phyloP scores from a whole-genome alignment of 2,113 vertebrate species.

The Chelonoidis abingdonii region DNA sequence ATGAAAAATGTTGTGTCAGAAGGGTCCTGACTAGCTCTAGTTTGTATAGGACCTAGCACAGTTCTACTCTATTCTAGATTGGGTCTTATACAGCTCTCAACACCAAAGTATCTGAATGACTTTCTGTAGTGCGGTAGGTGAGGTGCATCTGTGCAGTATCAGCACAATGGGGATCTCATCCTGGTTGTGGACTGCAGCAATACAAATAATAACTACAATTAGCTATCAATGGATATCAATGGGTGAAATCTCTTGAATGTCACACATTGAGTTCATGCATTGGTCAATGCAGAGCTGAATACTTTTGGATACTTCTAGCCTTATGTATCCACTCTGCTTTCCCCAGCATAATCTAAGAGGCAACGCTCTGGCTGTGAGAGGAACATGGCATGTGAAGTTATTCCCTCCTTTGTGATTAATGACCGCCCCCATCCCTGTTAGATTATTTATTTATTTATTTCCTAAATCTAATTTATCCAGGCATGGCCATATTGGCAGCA shows the following conservation, averaged over 20 bases:
- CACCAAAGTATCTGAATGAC: not conserved
- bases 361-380: not conserved
- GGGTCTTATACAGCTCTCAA: not conserved
- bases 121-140: not conserved
- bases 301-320: not conserved
- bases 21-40: not conserved
- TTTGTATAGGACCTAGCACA: not conserved
- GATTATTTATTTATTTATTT: not conserved
- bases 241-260: not conserved
- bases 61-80: not conserved
- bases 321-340: not conserved
- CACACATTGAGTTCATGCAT: not conserved
- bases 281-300: not conserved
- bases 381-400: not conserved
- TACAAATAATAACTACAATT: not conserved
- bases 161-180: not conserved
- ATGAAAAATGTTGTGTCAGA: no score
- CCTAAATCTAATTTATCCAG: not conserved
- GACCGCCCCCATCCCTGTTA: fast-evolving
- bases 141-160: not conserved
- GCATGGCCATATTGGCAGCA: not conserved
- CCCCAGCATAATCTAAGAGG: not conserved
- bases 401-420: not conserved
- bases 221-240: not conserved
- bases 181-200: not conserved